Evolutionary conservation across 2,797 vertebrate genomes (phyloP).

Genomic region (Linurgus olivaceus): DNA sequence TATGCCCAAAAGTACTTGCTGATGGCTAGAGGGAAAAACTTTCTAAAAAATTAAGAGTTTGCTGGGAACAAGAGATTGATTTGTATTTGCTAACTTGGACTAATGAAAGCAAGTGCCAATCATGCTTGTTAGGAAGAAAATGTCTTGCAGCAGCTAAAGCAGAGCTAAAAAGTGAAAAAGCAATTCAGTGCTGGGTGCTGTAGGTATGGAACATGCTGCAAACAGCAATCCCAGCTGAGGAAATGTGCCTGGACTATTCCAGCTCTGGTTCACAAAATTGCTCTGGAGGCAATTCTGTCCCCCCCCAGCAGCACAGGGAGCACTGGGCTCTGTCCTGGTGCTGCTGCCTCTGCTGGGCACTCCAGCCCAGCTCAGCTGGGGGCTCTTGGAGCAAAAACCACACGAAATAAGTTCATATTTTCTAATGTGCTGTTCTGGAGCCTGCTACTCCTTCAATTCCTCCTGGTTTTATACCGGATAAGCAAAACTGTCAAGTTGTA

Average conservation of each 20-base stretch:
- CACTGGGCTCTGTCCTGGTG: not conserved
- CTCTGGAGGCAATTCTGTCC: not conserved
- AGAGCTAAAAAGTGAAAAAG: not conserved
- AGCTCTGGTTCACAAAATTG: not conserved
- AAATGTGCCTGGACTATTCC: not conserved
- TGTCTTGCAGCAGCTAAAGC: not conserved
- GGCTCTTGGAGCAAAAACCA: not conserved
- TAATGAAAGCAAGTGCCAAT: not conserved
- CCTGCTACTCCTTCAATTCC: not conserved
- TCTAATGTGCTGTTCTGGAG: not conserved
- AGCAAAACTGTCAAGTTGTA: not conserved
- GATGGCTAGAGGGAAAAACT: not conserved
- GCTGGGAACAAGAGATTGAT: not conserved
- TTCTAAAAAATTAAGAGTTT: not conserved
- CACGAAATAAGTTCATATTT: not conserved
- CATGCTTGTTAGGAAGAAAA: not conserved
- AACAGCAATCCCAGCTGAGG: not conserved
- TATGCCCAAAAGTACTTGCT: not conserved
- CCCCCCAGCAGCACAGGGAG: not conserved
- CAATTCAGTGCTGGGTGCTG: not conserved
- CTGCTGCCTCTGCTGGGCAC: not conserved
- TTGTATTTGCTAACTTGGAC: not conserved
- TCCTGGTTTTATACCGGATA: not conserved
- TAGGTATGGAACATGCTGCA: not conserved
- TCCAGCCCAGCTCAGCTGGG: accelerated